Conservation (phyloP, 2,113 vertebrate genomes). For the Sylvilagus bachmani region DNA sequence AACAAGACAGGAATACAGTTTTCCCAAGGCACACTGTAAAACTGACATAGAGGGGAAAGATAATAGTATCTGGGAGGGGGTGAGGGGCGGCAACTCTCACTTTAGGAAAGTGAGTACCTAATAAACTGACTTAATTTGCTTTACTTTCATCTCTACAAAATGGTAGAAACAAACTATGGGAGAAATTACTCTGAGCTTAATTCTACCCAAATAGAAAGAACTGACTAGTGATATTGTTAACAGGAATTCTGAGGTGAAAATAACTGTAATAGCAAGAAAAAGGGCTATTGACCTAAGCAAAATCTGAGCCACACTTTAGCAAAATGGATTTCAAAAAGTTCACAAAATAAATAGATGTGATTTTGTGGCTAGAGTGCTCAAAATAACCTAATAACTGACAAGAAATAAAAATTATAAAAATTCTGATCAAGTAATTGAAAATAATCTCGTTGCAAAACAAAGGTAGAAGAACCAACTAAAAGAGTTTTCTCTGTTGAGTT, state of each 20-base stretch:
- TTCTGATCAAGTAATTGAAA: constrained; percentile 48
- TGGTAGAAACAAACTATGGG: background rate
- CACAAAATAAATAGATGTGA: background rate
- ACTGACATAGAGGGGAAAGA: background rate
- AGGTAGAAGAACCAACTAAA: constrained; percentile 21
- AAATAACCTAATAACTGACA: constrained; percentile 24
- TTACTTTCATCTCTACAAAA: constrained; percentile 42
- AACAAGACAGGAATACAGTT: background rate
- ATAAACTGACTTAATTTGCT: background rate
- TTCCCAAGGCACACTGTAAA: background rate
- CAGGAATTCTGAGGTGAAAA: constrained; percentile 37
- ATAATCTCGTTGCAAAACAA: constrained; percentile 25
- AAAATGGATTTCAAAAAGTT: constrained; percentile 44
- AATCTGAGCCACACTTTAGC: constrained; percentile 16
- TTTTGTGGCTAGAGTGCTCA: background rate
- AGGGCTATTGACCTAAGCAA: background rate
- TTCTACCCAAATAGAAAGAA: constrained; percentile 41
- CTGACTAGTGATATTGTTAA: background rate
- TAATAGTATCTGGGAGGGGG: background rate
- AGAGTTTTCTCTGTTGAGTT: constrained; percentile 41
- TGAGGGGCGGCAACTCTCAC: background rate
- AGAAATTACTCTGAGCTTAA: constrained; percentile 46
- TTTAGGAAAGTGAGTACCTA: constrained; percentile 24
- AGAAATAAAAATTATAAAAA: constrained; percentile 38
- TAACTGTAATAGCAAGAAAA: background rate